Evolutionary conservation across 1,140 invertebrate species (phyloP).

Genomic region (Tetragonula clypearis): DNA sequence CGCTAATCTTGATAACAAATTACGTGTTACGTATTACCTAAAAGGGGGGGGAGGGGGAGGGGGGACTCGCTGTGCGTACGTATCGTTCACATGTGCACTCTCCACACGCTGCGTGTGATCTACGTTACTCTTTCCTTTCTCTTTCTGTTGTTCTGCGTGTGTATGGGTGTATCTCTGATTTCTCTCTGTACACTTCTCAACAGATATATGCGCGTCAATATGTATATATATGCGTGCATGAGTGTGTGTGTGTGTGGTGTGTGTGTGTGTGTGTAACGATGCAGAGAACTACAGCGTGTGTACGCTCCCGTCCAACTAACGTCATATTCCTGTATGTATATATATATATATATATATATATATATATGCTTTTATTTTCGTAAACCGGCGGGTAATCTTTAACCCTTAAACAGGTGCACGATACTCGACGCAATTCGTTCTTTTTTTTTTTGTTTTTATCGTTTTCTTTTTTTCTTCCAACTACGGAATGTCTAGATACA

Average conservation of each 20-base stretch:
- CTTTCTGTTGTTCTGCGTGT: neutral
- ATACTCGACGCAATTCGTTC: conserved; percentile 1
- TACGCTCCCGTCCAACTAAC: conserved; percentile 18
- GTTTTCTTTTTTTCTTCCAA: neutral
- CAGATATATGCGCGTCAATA: too few species aligned
- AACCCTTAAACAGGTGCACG: conserved; percentile 49
- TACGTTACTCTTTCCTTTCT: neutral
- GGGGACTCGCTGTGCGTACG: conserved; percentile 49
- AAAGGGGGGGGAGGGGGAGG: neutral
- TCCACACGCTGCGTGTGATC: conserved; percentile 42
- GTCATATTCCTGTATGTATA: neutral
- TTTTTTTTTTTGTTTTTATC: too few species aligned
- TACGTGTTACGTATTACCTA: conserved; percentile 29
- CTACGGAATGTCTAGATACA: conserved; percentile 9
- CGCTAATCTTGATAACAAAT: conserved; percentile 51
- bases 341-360: neutral
- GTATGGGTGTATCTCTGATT: conserved; percentile 2
- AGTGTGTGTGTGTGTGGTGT: neutral
- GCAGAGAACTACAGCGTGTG: conserved; percentile 17
- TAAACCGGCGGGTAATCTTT: conserved; percentile 34
- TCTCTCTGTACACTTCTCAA: too few species aligned
- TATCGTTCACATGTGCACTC: conserved; percentile 36
- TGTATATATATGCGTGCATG: neutral
- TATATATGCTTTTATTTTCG: conserved; percentile 4
- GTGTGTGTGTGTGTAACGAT: conserved; percentile 17